Evolutionary conservation across 2,113 vertebrate genomes (phyloP).

Genomic region (Pomatostomus ruficeps): DNA sequence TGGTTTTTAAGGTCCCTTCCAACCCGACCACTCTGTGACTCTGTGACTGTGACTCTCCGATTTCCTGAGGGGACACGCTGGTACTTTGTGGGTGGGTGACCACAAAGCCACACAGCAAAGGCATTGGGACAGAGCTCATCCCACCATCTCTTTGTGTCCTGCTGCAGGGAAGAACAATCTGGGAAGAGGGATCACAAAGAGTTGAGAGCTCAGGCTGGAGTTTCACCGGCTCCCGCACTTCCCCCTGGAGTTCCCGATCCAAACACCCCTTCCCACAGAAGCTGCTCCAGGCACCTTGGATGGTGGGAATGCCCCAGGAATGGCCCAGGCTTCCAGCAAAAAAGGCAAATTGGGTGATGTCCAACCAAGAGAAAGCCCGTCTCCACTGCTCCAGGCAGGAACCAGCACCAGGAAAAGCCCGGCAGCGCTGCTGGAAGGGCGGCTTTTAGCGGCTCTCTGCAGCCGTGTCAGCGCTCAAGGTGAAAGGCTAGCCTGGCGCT

Average conservation of each 20-base stretch:
- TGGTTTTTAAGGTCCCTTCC: background rate
- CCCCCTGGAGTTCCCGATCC: background rate
- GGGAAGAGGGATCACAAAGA: background rate
- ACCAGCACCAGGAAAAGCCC: background rate
- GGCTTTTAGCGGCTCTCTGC: background rate
- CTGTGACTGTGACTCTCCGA: background rate
- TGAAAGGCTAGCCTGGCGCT: rapidly evolving
- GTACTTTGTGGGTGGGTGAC: background rate
- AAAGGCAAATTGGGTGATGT: background rate
- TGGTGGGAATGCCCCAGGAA: background rate
- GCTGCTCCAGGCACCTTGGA: background rate
- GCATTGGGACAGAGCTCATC: rapidly evolving
- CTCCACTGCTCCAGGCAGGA: background rate
- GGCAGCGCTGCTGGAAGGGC: rapidly evolving
- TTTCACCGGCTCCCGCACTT: background rate
- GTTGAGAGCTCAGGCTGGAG: background rate
- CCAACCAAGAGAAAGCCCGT: background rate
- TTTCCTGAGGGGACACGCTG: background rate
- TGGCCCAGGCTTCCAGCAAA: background rate
- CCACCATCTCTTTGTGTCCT: background rate
- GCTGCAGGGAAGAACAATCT: background rate
- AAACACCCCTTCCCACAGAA: background rate
- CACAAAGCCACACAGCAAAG: background rate
- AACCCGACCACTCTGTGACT: background rate
- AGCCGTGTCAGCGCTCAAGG: background rate